Base-by-base conservation (phyloP, 92 coral and sea anemone genomes). In the Epizoanthus stellaris region DNA sequence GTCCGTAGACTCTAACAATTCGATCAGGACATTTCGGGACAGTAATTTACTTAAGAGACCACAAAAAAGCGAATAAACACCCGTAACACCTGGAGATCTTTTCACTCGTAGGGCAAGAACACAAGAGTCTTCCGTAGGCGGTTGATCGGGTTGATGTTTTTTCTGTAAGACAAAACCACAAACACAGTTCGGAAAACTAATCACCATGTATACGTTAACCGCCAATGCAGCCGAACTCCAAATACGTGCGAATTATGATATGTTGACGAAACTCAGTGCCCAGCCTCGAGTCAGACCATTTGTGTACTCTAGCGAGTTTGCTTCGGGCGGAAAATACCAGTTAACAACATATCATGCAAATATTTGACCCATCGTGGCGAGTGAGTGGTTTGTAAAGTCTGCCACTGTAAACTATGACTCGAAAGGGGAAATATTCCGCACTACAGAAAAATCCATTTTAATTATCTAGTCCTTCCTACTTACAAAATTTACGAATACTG, bases 271-370 rank as follows among this genome's bases (percentile, higher is more conserved):
- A 79, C 83, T 64, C 72, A 42, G 83, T 79, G 25, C 40, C 72
- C 40, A 3, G 58, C 58, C 83, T 62, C 71, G 43, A 23, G 57
- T 43, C 49, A 5, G 42, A 71, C 83, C 62, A 87, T 79, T 91
- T 91, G 87, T 91, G 91, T 91, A 80, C 82, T 49, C 59, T 82
- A 67, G 59, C 58, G 58, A 81, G 86, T 82, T 86, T 90, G 79
- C 43, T 80, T 70, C 90, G 67, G 67, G 77, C 75, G 77, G 67
- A 83, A 82, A 87, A 88, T 87, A 81, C 92, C 91, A 82, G 95
- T 90, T 91, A 90, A 87, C 95, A 80, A 87, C 87, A 68, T 77
- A 92, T 77, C 98, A 86, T 82, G 98, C 98, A 94, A 94, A 94
- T 94, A 94, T 94, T 94, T 94, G 89, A 82, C 89, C 92, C 94